Percentiles rank a stretch among this genome's conserved stretches.
These are phyloP conservation scores for Chiloscyllium plagiosum DNA, from an alignment of 2,113 vertebrate species.

Conservation along the genomic window DNA sequence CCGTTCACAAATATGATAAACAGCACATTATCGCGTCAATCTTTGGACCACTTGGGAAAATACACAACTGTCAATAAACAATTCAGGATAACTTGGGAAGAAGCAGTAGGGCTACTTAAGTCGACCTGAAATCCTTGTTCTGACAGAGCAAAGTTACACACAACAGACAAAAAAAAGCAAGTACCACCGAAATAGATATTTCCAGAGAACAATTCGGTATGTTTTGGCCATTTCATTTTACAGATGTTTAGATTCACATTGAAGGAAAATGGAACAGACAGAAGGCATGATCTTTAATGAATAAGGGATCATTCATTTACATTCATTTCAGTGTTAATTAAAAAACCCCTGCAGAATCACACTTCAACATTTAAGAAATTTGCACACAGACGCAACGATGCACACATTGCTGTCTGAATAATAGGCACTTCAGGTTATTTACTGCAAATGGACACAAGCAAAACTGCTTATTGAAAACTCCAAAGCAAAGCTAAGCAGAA, in stretches of 20 bases:
- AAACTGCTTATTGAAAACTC: background rate
- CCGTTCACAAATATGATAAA: background rate
- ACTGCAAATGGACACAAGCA: background rate
- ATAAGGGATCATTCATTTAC: background rate
- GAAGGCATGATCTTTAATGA: background rate
- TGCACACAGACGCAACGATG: background rate
- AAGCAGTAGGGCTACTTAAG: constrained; percentile 67
- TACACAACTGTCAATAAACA: constrained; percentile 46
- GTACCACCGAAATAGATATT: background rate
- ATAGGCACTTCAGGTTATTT: background rate
- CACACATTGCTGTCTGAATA: background rate
- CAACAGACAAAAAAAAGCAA: constrained; percentile 30
- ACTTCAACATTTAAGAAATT: constrained; percentile 1
- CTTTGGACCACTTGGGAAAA: background rate
- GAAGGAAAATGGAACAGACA: background rate
- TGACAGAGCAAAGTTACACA: constrained; percentile 53
- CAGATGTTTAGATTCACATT: background rate
- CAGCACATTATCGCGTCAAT: background rate
- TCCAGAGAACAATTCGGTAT: background rate
- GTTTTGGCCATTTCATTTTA: background rate
- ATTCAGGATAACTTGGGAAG: constrained; percentile 57
- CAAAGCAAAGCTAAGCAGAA: background rate
- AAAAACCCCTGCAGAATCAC: constrained; percentile 18
- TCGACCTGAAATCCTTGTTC: constrained; percentile 54
- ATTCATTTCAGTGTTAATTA: background rate